phyloP scores from a whole-genome alignment of 1,140 invertebrate species.

The Acromyrmex echinatior region DNA sequence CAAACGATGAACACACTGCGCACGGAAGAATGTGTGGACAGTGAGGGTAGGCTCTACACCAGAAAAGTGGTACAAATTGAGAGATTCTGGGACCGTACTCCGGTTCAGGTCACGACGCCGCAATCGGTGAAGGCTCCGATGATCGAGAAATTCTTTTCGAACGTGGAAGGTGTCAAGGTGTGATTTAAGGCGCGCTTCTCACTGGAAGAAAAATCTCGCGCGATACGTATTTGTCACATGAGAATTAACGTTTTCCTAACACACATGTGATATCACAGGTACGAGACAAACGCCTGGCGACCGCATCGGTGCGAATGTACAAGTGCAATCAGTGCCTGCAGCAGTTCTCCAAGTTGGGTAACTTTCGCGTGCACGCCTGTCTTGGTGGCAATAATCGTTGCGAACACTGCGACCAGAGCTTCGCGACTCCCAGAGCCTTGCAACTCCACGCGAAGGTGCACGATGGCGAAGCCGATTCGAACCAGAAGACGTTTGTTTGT shows the following conservation, averaged over 20 bases:
- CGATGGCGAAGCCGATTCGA: constrained; percentile 75
- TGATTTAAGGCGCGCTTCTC: constrained; percentile 21
- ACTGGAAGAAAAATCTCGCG: not conserved
- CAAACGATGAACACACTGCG: constrained; percentile 85
- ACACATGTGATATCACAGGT: constrained; percentile 67
- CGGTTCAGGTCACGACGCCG: constrained; percentile 58
- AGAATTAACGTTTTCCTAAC: not conserved
- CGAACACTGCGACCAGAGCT: constrained; percentile 82
- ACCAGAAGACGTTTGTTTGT: constrained; percentile 85
- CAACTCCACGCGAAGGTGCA: constrained; percentile 83
- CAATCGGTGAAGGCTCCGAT: constrained; percentile 81
- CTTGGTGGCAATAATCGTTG: constrained; percentile 82
- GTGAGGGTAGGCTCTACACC: constrained; percentile 86
- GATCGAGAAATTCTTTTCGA: constrained; percentile 86
- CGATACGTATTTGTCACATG: not conserved
- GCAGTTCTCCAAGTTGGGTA: constrained; percentile 81
- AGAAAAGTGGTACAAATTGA: constrained; percentile 88
- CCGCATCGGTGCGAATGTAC: constrained; percentile 77
- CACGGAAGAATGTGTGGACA: constrained; percentile 86
- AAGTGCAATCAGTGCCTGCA: constrained; percentile 83
- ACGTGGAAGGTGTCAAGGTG: constrained; percentile 84
- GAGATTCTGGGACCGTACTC: constrained; percentile 86
- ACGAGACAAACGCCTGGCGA: constrained; percentile 78
- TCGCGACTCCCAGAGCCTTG: constrained; percentile 82
- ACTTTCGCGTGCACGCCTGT: constrained; percentile 83